phyloP scores from a whole-genome alignment of 2,113 vertebrate species.

The Myrmophylax atrothorax region DNA sequence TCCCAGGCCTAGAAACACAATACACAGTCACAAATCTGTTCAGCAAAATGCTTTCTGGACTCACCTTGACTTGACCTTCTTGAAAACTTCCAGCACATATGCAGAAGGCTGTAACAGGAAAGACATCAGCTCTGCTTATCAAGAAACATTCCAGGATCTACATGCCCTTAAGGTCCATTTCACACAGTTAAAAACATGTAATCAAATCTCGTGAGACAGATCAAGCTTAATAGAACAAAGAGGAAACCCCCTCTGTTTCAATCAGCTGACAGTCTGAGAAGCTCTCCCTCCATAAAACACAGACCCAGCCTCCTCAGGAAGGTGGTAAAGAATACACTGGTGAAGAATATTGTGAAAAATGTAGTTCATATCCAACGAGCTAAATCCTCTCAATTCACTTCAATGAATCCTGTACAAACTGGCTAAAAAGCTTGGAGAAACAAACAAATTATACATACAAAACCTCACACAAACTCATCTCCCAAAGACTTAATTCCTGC shows the following conservation, averaged over 20 bases:
- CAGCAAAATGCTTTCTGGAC: neutral
- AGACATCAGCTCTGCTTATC: neutral
- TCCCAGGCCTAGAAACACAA: neutral
- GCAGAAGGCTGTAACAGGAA: slow-evolving; percentile 80
- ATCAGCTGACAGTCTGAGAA: neutral
- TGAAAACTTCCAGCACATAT: slow-evolving; percentile 90
- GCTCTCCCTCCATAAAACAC: neutral
- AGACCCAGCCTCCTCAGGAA: neutral
- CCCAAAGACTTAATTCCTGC: neutral
- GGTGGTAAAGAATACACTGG: neutral
- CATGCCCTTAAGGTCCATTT: neutral
- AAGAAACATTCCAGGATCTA: neutral
- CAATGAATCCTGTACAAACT: neutral
- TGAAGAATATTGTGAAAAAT: neutral
- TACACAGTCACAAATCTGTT: neutral
- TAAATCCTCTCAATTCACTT: neutral
- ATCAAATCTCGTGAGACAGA: neutral
- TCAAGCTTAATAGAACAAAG: neutral
- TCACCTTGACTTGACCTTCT: slow-evolving; percentile 94
- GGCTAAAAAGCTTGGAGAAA: neutral
- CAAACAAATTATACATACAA: neutral
- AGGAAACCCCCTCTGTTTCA: neutral
- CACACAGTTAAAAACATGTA: neutral
- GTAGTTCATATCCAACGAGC: neutral
- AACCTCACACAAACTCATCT: neutral